Conservation (phyloP, 2,113 vertebrate species). For the Condylura cristata region DNA sequence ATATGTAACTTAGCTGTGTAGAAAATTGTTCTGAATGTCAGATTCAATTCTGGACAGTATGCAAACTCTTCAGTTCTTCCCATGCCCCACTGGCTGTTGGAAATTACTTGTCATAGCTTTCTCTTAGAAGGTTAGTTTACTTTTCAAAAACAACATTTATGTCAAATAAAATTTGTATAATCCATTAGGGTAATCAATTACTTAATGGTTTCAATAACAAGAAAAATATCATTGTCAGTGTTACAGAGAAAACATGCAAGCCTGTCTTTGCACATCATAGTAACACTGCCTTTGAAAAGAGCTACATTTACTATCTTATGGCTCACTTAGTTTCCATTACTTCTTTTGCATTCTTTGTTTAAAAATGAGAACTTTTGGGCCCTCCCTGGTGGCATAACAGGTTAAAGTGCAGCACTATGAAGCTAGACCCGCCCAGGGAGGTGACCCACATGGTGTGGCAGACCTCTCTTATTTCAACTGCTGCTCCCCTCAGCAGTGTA, state of each 20-base stretch:
- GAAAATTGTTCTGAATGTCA: not conserved
- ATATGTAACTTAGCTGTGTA: not conserved
- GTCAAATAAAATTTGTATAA: slow-evolving; percentile 11
- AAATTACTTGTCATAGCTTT: slow-evolving; percentile 37
- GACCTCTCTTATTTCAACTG: too few relatives aligned
- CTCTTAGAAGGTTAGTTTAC: slow-evolving; percentile 14
- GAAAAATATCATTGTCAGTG: slow-evolving; percentile 6
- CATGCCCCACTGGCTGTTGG: not conserved
- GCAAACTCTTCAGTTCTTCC: not conserved
- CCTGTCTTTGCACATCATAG: not conserved
- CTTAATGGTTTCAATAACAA: slow-evolving; percentile 29
- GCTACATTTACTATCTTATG: not conserved
- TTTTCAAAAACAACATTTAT: slow-evolving; percentile 33
- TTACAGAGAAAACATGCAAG: not conserved
- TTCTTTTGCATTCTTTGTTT: slow-evolving; percentile 39
- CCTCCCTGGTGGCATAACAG: too few relatives aligned
- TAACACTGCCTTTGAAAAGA: not conserved
- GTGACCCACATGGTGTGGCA: too few relatives aligned
- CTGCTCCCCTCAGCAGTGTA: too few relatives aligned
- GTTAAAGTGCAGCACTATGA: too few relatives aligned
- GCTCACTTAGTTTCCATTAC: not conserved
- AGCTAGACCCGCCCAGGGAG: too few relatives aligned
- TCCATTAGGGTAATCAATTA: slow-evolving; percentile 23
- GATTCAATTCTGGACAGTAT: not conserved
- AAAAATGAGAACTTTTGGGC: not conserved